Conservation (phyloP, 1,140 invertebrate species). For the Nilaparvata lugens region DNA sequence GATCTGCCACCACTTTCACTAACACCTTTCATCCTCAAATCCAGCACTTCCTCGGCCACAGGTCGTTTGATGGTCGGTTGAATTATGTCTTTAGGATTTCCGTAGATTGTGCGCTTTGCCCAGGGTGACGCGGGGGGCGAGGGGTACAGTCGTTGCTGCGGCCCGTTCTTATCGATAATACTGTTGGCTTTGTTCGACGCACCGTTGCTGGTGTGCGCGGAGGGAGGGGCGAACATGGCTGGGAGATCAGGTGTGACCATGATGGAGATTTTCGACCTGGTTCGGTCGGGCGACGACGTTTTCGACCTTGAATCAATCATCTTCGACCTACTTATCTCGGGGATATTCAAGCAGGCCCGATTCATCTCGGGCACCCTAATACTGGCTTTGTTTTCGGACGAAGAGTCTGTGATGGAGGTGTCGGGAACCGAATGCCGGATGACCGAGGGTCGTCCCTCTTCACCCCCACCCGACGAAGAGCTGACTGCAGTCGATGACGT, state of each 20-base stretch:
- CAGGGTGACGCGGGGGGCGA: neutral
- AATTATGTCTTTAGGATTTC: slow-evolving; percentile 56
- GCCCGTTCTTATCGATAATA: slow-evolving; percentile 21
- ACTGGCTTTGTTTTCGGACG: neutral
- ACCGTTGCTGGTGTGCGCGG: too few relatives aligned
- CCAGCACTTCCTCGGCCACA: slow-evolving; percentile 31
- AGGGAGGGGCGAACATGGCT: slow-evolving; percentile 29
- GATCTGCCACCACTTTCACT: slow-evolving; percentile 20
- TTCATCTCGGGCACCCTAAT: too few relatives aligned
- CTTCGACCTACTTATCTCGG: neutral
- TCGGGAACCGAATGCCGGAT: slow-evolving; percentile 25
- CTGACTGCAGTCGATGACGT: slow-evolving; percentile 12
- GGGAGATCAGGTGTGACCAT: slow-evolving; percentile 44
- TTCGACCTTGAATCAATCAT: neutral
- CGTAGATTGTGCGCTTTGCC: slow-evolving; percentile 49
- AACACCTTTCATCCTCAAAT: slow-evolving; percentile 25
- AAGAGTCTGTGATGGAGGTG: neutral
- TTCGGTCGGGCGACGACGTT: slow-evolving; percentile 13
- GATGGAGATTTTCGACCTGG: slow-evolving; percentile 35
- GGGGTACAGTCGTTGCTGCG: slow-evolving; percentile 16
- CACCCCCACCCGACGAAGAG: neutral
- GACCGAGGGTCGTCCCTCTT: slow-evolving; percentile 31
- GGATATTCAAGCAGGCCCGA: neutral
- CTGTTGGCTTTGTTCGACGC: slow-evolving; percentile 1
- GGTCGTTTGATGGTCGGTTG: slow-evolving; percentile 34